Percentiles rank a stretch among this genome's conserved stretches.
These are phyloP conservation scores for Montipora capricornis DNA, from an alignment of 64 coral and sea anemone genomes.

Conservation along the genomic window DNA sequence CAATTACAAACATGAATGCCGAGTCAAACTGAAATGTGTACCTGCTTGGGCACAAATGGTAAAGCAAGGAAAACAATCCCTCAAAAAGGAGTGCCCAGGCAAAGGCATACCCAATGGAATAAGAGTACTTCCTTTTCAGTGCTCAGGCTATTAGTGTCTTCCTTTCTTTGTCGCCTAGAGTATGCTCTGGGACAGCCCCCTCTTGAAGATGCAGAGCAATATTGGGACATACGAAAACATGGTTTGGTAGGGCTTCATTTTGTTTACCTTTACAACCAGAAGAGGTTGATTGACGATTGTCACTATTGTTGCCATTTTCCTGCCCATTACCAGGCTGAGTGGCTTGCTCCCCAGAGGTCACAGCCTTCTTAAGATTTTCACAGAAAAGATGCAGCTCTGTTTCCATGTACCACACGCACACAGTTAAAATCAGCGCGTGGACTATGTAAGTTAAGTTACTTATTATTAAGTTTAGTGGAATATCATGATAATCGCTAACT, in stretches of 20 bases:
- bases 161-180: background rate
- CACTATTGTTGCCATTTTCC: background rate
- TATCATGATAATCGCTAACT: conserved; percentile 22
- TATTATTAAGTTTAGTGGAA: conserved; percentile 77
- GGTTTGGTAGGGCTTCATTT: background rate
- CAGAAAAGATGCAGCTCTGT: background rate
- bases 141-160: background rate
- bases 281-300: background rate
- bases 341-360: too few relatives aligned
- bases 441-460: conserved; percentile 71
- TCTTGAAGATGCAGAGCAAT: conserved; percentile 51
- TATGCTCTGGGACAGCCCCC: conserved; percentile 20
- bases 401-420: conserved; percentile 55
- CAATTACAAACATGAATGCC: conserved; percentile 82
- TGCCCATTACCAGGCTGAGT: too few relatives aligned
- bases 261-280: too few relatives aligned
- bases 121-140: conserved; percentile 61
- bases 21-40: conserved; percentile 80
- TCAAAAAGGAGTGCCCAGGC: conserved; percentile 80
- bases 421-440: conserved; percentile 54
- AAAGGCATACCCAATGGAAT: conserved; percentile 81
- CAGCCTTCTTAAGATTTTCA: background rate
- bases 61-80: conserved; percentile 70
- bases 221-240: background rate
- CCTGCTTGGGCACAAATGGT: conserved; percentile 76